A percentile compares a stretch with the other conserved stretches of the same genome.
Conservation (phyloP, 2,113 vertebrate species). For the Channa argus region DNA sequence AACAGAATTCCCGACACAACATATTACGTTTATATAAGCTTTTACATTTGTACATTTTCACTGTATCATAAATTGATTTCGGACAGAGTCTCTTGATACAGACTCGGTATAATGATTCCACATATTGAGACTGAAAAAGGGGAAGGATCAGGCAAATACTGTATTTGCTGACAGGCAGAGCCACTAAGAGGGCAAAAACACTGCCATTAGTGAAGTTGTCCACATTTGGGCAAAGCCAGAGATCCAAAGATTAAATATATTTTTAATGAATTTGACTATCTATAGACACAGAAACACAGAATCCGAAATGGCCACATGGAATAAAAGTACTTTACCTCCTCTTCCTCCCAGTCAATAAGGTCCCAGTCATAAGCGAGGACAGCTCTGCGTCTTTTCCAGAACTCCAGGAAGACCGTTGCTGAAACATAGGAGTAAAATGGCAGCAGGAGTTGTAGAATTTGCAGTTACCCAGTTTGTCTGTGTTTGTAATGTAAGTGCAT, state of each 20-base stretch:
- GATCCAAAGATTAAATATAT: background rate
- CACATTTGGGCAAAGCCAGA: background rate
- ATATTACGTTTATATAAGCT: background rate
- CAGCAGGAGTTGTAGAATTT: background rate
- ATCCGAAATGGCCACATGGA: background rate
- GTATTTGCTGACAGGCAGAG: background rate
- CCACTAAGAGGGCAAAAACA: background rate
- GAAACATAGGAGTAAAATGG: constrained; percentile 36
- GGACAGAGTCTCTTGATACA: too few relatives aligned
- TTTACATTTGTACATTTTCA: constrained; percentile 1
- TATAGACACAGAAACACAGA: background rate
- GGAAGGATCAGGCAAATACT: too few relatives aligned
- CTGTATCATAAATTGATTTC: constrained; percentile 18
- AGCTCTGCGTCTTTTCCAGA: constrained; percentile 95
- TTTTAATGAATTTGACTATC: background rate
- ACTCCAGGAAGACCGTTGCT: constrained; percentile 97
- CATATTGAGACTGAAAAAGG: constrained; percentile 6
- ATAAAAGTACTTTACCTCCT: constrained; percentile 87
- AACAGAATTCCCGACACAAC: background rate
- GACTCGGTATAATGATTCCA: background rate
- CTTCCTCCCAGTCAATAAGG: constrained; percentile 97
- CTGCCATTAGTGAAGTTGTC: background rate
- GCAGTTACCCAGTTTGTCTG: too few relatives aligned
- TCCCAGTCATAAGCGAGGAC: constrained; percentile 98
- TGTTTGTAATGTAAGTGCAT: too few relatives aligned